A percentile compares a stretch with the other conserved stretches of the same genome.
phyloP scores from a whole-genome alignment of 1,140 invertebrate genomes.

The Drosophila bocqueti region DNA sequence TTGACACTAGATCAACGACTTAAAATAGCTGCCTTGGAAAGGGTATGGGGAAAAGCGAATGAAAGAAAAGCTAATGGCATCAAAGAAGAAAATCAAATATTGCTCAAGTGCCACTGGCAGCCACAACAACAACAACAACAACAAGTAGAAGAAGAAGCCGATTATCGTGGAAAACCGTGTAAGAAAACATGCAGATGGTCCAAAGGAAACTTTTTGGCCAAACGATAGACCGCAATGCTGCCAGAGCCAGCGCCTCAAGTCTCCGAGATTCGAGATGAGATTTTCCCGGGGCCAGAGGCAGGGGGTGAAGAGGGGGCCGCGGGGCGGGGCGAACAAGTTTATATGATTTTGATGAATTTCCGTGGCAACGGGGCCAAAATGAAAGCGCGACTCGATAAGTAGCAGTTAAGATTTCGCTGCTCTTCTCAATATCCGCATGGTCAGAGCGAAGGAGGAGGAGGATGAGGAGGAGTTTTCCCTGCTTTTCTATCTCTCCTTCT shows the following conservation, averaged over 20 bases:
- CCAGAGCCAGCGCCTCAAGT: slow-evolving; percentile 18
- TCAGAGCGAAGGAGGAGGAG: slow-evolving; percentile 22
- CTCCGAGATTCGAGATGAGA: slow-evolving; percentile 35
- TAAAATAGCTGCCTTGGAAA: background rate
- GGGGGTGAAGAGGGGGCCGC: too few species aligned
- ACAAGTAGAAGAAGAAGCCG: slow-evolving; percentile 36
- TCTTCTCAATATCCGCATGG: slow-evolving; percentile 67
- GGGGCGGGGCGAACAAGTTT: slow-evolving; percentile 60
- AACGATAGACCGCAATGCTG: slow-evolving; percentile 74
- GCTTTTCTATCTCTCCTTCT: background rate
- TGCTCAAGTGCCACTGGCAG: slow-evolving; percentile 78
- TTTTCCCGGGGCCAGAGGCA: slow-evolving; percentile 3
- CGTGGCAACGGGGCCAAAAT: slow-evolving; percentile 82
- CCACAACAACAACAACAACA: slow-evolving; percentile 39
- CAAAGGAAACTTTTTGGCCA: slow-evolving; percentile 70
- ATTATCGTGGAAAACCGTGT: slow-evolving; percentile 64
- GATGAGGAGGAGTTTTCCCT: slow-evolving; percentile 12
- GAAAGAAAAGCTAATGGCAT: slow-evolving; percentile 77
- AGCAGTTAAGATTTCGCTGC: slow-evolving; percentile 79
- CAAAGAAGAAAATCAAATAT: slow-evolving; percentile 82
- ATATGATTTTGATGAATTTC: slow-evolving; percentile 84
- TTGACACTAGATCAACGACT: background rate
- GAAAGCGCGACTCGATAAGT: slow-evolving; percentile 77
- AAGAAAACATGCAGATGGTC: slow-evolving; percentile 82
- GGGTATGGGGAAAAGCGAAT: slow-evolving; percentile 25